Base-by-base conservation (phyloP, 2,113 vertebrate species). In the Arothron firmamentum region DNA sequence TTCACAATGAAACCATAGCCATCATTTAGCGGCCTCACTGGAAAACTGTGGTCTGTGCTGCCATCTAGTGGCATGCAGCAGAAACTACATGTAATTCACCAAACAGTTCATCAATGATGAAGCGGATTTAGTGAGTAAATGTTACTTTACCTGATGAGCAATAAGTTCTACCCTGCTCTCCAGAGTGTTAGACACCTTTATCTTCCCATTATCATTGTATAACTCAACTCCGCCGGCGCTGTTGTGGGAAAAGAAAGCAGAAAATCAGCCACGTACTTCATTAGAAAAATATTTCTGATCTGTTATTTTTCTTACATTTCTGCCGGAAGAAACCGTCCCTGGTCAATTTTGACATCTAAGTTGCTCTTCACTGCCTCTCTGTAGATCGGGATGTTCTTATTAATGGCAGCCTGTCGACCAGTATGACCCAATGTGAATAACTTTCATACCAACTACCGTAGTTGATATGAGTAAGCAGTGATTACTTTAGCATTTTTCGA, bases 131-230 rank as follows among this genome's bases (percentile, higher is more conserved):
- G 11, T 0, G 31, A n/a, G 31, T n/a, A 38, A 38, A 38, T 10
- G 34, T 11, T 15, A 65, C 31, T 63, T 15, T 80, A 97, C 95
- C 93, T 98, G 95, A 61, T 95, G 93, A n/a, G 93, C 94, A 25
- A 95, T 91, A 43, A 98, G 94, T 13, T 96, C 94, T 79, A 96
- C 87, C 9, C 95, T 88, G 87, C 92, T 96, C 80, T 98, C 95
- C 67, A 96, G 77, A 15, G 95, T 96, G 80, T 98, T 98, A 61
- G 92, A 92, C 52, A 96, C 95, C 67, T 95, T 96, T 77, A 98
- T 96, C 88, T 94, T 98, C 34, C 92, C 90, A 67, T 95, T 93
- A n/a, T 89, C 89, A 3, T 92, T 96, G 50, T 91, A 96, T 41
- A 94, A 75, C 74, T 98, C 95, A 47, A 97, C 84, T 60, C 94